Percentiles rank a stretch among this genome's conserved stretches.
Evolutionary conservation across 2,113 vertebrate species (phyloP).

Genomic region (Toxotes chatareus): DNA sequence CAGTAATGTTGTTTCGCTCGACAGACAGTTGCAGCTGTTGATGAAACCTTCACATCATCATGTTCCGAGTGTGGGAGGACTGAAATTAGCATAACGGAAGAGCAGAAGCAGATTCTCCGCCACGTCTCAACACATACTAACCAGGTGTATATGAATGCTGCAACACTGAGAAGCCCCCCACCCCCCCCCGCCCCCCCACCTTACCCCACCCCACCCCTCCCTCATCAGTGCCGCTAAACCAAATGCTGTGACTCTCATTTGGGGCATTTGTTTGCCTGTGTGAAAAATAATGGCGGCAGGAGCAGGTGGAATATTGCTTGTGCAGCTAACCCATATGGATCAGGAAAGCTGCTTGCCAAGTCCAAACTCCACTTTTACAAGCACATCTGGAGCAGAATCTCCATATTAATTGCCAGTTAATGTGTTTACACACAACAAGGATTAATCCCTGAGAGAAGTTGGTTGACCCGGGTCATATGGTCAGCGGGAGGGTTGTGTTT

Average conservation of each 20-base stretch:
- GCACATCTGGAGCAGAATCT: constrained; percentile 80
- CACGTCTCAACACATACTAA: constrained; percentile 47
- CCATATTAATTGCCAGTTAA: constrained; percentile 80
- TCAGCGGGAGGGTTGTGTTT: constrained; percentile 44
- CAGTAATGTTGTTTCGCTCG: constrained; percentile 56
- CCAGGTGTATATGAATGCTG: constrained; percentile 67
- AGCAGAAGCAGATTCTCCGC: constrained; percentile 36
- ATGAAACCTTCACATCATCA: constrained; percentile 74
- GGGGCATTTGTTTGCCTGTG: constrained; percentile 73
- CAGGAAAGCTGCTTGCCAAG: constrained; percentile 63
- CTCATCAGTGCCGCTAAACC: constrained; percentile 42
- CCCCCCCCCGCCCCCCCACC: background rate
- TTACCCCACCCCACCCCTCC: background rate
- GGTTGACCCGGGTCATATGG: constrained; percentile 61
- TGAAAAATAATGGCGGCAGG: constrained; percentile 69
- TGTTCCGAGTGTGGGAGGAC: constrained; percentile 67
- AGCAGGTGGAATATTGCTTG: constrained; percentile 79
- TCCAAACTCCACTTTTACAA: constrained; percentile 75
- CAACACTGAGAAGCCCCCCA: background rate
- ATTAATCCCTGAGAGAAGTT: constrained; percentile 69
- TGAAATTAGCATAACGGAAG: constrained; percentile 64
- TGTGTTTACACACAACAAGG: constrained; percentile 74
- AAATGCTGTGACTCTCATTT: constrained; percentile 69
- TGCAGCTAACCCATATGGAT: constrained; percentile 73
- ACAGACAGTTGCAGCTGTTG: constrained; percentile 74